Evolutionary conservation across 2,888 invertebrate species (phyloP).

Genomic region (Ophion obscuratus): DNA sequence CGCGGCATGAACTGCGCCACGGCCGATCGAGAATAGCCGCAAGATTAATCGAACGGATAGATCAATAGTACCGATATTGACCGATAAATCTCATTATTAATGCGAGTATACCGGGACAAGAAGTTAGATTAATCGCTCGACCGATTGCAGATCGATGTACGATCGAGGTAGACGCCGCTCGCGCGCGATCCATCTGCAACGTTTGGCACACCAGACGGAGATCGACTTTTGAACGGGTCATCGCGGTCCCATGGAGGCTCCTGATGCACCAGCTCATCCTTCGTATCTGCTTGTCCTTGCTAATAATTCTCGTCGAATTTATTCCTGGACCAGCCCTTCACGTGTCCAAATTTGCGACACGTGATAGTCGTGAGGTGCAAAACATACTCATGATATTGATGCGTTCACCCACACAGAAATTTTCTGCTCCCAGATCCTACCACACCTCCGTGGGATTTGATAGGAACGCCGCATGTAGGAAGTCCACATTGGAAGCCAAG

Average conservation of each 20-base stretch:
- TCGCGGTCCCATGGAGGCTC: slow-evolving; percentile 15
- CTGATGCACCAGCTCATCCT: background rate
- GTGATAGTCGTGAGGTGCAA: too few species aligned
- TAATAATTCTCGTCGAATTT: background rate
- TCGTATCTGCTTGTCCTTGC: background rate
- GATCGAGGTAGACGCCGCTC: slow-evolving; percentile 36
- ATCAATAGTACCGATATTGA: slow-evolving; percentile 69
- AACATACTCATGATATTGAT: too few species aligned
- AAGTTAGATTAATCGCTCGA: slow-evolving; percentile 71
- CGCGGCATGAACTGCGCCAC: slow-evolving; percentile 37
- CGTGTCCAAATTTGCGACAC: too few species aligned
- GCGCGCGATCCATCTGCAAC: slow-evolving; percentile 16
- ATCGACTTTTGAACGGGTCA: slow-evolving; percentile 38
- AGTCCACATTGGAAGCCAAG: too few species aligned
- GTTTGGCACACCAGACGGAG: slow-evolving; percentile 35
- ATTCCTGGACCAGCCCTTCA: background rate
- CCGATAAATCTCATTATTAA: slow-evolving; percentile 74
- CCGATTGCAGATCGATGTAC: slow-evolving; percentile 24
- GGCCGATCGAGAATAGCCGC: slow-evolving; percentile 28
- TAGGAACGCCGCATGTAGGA: too few species aligned
- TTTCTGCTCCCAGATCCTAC: too few species aligned
- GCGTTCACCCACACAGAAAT: too few species aligned
- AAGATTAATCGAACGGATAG: slow-evolving; percentile 25
- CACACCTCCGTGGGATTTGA: too few species aligned
- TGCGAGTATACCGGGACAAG: slow-evolving; percentile 63